Conservation (phyloP, 2,797 vertebrate species). For the Chaetophractus vellerosus region DNA sequence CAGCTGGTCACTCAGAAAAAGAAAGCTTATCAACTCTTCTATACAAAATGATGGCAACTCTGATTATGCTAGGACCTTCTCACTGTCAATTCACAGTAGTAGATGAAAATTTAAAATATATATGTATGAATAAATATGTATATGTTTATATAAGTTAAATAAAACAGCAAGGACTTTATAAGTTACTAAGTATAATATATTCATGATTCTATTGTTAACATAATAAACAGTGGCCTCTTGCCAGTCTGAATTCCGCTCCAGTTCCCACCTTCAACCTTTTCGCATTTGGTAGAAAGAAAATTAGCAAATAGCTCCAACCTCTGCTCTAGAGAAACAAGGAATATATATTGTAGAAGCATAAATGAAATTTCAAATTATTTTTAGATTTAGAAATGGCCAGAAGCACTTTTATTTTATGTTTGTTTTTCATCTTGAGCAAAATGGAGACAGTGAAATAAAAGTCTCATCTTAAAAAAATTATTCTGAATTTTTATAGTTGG, state of each 20-base stretch:
- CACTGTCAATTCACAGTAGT: not conserved
- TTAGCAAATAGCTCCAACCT: not conserved
- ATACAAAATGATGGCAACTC: not conserved
- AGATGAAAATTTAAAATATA: not conserved
- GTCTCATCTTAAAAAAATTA: not conserved
- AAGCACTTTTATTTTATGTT: conserved; percentile 18
- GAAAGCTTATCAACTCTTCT: not conserved
- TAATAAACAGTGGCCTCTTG: not conserved
- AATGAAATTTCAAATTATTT: not conserved
- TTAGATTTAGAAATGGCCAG: not conserved
- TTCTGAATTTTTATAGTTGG: not conserved
- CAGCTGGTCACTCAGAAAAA: not conserved
- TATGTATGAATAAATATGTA: too few species aligned
- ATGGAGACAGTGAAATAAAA: conserved; percentile 24
- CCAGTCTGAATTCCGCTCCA: not conserved
- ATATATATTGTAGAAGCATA: not conserved
- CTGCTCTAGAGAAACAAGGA: not conserved
- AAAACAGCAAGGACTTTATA: conserved; percentile 55
- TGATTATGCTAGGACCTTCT: not conserved
- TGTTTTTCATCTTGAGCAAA: conserved; percentile 53
- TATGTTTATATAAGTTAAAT: not conserved
- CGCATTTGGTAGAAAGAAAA: conserved; percentile 12
- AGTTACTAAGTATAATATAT: not conserved
- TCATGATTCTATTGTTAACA: conserved; percentile 13
- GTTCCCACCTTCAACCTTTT: not conserved